These are phyloP conservation scores for Chrysogorgia sp. DNA, from an alignment of 92 coral and sea anemone species.

Conservation along the genomic window DNA sequence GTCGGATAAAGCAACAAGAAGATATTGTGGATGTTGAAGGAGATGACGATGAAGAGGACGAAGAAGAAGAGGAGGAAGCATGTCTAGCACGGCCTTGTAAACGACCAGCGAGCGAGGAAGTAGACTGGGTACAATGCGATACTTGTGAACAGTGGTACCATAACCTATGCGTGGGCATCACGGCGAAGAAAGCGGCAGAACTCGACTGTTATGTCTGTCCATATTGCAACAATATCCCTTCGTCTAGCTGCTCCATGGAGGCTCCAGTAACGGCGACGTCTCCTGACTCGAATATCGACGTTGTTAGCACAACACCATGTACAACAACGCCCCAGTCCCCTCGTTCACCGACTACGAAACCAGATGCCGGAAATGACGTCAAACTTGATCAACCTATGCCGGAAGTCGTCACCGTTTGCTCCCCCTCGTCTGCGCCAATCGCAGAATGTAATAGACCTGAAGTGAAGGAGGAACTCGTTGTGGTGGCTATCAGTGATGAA, in stretches of 20 bases:
- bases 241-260: conserved; percentile 31
- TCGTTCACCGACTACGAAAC: conserved; percentile 37
- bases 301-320: conserved; percentile 89
- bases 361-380: neutral
- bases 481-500: too few relatives aligned
- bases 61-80: conserved; percentile 85
- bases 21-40: conserved; percentile 73
- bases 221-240: conserved; percentile 42
- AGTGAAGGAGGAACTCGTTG: neutral
- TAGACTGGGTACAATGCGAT: conserved; percentile 99
- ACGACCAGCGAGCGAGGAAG: conserved; percentile 96
- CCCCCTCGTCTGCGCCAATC: neutral
- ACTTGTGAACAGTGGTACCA: conserved; percentile 94
- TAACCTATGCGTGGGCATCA: conserved; percentile 79
- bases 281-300: conserved; percentile 95
- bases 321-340: conserved; percentile 71
- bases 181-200: conserved; percentile 82
- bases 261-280: conserved; percentile 67
- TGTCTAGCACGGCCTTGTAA: conserved; percentile 82
- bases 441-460: neutral
- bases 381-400: neutral
- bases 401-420: neutral
- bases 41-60: conserved; percentile 76
- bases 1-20: conserved; percentile 59
- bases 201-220: conserved; percentile 88